Conservation (phyloP, 2,113 vertebrate genomes). For the Tympanuchus pallidicinctus region DNA sequence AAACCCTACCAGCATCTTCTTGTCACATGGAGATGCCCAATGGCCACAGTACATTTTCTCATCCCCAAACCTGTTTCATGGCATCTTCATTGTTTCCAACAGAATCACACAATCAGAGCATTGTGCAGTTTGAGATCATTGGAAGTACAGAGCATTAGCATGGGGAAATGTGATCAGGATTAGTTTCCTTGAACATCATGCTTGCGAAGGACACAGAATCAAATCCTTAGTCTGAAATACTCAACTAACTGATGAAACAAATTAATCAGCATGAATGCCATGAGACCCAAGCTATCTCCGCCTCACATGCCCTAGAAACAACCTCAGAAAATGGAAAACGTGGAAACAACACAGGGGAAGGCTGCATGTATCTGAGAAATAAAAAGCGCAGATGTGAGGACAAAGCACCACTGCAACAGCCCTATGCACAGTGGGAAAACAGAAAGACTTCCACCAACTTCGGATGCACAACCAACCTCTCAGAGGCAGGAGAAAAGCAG, state of each 20-base stretch:
- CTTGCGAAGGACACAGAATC: not conserved
- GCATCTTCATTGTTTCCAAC: not conserved
- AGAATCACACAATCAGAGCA: not conserved
- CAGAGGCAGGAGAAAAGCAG: not conserved
- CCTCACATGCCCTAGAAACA: not conserved
- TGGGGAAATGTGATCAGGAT: not conserved
- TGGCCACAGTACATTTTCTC: not conserved
- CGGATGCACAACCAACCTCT: not conserved
- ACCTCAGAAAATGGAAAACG: not conserved
- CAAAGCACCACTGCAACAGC: not conserved
- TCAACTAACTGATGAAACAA: not conserved
- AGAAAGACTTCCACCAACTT: not conserved
- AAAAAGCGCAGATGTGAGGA: not conserved
- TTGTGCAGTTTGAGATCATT: not conserved
- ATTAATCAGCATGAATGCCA: fast-evolving
- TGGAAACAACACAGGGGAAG: not conserved
- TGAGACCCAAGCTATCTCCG: fast-evolving
- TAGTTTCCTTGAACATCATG: not conserved
- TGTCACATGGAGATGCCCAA: fast-evolving
- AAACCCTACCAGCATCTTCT: not conserved
- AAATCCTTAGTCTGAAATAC: not conserved
- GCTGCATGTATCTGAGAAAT: not conserved
- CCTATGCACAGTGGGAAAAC: not conserved
- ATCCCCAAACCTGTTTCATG: not conserved
- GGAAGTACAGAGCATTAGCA: not conserved